Evolutionary conservation across 2,797 vertebrate species (phyloP).

Genomic region (Gymnothorax reevesii): DNA sequence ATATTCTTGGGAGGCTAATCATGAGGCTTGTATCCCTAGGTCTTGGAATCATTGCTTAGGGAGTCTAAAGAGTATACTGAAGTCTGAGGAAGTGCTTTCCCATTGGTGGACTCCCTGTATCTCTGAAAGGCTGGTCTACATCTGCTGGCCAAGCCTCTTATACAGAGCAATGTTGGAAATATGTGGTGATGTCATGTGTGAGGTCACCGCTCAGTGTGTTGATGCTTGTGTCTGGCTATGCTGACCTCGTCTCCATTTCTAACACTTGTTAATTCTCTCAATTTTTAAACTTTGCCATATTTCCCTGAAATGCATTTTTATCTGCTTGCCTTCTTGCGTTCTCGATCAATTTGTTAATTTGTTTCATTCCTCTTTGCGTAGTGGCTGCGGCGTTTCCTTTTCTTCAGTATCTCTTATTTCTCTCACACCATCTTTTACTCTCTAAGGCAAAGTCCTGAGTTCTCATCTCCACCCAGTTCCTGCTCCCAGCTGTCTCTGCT

Average conservation of each 20-base stretch:
- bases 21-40: not conserved
- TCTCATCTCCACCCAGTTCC: not conserved
- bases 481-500: not conserved
- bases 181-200: conserved; percentile 22
- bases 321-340: conserved; percentile 27
- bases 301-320: conserved; percentile 20
- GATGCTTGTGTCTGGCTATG: not conserved
- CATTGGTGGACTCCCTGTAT: not conserved
- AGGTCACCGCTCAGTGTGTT: conserved; percentile 4
- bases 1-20: not conserved
- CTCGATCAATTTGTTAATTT: conserved; percentile 9
- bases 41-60: not conserved
- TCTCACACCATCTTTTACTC: not conserved
- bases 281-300: conserved; percentile 15
- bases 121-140: conserved; percentile 4
- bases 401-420: not conserved
- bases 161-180: not conserved
- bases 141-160: not conserved
- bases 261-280: conserved; percentile 22
- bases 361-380: not conserved
- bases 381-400: not conserved
- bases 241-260: not conserved
- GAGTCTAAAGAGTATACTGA: not conserved
- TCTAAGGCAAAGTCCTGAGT: not conserved
- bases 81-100: not conserved